Evolutionary conservation across 1,140 invertebrate species (phyloP).

Genomic region (Papilio machaon): DNA sequence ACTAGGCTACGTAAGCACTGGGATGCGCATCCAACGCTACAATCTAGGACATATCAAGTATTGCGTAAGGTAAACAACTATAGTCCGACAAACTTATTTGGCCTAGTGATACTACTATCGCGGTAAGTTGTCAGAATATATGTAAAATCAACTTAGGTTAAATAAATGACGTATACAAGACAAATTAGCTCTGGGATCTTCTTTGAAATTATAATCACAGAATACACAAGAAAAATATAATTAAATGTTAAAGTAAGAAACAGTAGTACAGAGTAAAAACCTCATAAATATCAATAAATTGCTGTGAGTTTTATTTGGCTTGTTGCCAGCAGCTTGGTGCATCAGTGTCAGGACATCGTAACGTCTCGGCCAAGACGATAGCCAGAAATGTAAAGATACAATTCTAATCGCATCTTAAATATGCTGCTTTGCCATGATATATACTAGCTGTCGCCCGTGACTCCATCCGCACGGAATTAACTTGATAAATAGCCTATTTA

Average conservation of each 20-base stretch:
- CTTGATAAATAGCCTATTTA: no score
- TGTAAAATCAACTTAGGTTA: background rate
- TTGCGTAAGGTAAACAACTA: conserved; percentile 3
- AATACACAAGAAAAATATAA: background rate
- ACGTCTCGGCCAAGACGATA: background rate
- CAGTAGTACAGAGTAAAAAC: background rate
- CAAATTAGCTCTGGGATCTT: no score
- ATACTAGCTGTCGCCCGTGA: background rate
- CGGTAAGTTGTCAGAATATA: no score
- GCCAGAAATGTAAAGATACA: conserved; percentile 6
- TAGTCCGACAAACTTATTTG: background rate
- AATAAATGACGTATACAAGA: background rate
- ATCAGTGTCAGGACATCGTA: conserved; percentile 3
- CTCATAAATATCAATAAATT: background rate
- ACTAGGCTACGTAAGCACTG: conserved; percentile 14
- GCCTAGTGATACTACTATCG: no score
- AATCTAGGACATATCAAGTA: background rate
- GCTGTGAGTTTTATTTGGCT: conserved; percentile 12
- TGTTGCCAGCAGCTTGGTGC: background rate
- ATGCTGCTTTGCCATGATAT: background rate
- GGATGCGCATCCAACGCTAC: background rate
- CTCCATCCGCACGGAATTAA: no score
- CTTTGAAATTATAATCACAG: no score
- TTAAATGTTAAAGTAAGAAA: background rate
- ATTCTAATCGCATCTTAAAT: background rate